phyloP scores from a whole-genome alignment of 2,888 invertebrate genomes.

The Argyresthia goedartella region DNA sequence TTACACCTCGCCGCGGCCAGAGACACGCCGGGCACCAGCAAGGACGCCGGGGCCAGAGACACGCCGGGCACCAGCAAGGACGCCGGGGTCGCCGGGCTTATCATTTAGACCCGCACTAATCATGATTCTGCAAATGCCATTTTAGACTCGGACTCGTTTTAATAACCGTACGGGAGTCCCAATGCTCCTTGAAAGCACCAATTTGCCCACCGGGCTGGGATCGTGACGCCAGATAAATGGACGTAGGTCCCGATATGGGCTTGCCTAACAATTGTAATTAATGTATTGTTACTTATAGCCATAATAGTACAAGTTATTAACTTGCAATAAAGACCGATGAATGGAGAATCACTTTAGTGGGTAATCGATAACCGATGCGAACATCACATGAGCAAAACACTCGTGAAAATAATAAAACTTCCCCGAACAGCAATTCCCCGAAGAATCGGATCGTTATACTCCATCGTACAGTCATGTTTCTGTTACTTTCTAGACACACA shows the following conservation, averaged over 20 bases:
- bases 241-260: too few relatives aligned
- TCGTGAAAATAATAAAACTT: not conserved
- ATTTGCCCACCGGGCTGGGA: constrained; percentile 35
- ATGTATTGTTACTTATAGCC: too few relatives aligned
- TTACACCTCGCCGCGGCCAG: constrained; percentile 44
- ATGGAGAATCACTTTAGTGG: too few relatives aligned
- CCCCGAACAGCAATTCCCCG: constrained; percentile 35
- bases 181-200: constrained; percentile 38
- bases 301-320: too few relatives aligned
- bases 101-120: constrained; percentile 58
- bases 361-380: too few relatives aligned
- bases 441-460: constrained; percentile 22
- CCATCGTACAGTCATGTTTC: constrained; percentile 48
- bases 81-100: constrained; percentile 59
- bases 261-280: too few relatives aligned
- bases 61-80: constrained; percentile 62
- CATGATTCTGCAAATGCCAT: constrained; percentile 63
- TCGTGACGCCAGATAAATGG: constrained; percentile 21
- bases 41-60: constrained; percentile 56
- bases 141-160: constrained; percentile 53
- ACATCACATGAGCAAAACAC: too few relatives aligned
- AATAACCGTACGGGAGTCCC: constrained; percentile 40
- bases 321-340: too few relatives aligned
- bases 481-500: constrained; percentile 59
- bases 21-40: constrained; percentile 62